Percentiles rank a stretch among this genome's conserved stretches.
These are phyloP conservation scores for Chelonia mydas DNA, from an alignment of 2,797 vertebrate genomes.

Conservation along the genomic window DNA sequence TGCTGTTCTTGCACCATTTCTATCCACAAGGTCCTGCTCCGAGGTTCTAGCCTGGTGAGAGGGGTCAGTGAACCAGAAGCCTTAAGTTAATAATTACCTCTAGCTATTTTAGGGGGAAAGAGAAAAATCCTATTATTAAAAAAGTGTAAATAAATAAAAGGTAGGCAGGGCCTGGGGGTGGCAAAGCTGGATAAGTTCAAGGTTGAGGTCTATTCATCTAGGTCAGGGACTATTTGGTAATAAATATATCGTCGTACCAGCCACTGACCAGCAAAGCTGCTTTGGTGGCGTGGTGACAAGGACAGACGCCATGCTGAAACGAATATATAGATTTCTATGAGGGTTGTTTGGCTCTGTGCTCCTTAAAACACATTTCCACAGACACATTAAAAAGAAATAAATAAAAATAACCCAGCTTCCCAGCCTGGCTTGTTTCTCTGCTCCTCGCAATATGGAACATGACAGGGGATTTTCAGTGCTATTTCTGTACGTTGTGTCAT, in stretches of 20 bases:
- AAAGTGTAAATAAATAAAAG: background rate
- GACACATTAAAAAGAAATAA: slow-evolving; percentile 57
- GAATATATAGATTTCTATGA: slow-evolving; percentile 32
- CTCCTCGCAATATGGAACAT: slow-evolving; percentile 78
- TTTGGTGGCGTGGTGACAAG: background rate
- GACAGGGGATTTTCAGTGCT: slow-evolving; percentile 80
- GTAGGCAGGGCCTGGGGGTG: background rate
- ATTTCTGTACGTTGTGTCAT: slow-evolving; percentile 78
- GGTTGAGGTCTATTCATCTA: background rate
- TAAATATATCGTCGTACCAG: slow-evolving; percentile 28
- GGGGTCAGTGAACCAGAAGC: accelerated
- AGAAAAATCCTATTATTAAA: background rate
- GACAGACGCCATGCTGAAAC: slow-evolving; percentile 13
- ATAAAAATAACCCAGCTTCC: slow-evolving; percentile 73
- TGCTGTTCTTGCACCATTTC: background rate
- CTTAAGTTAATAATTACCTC: background rate
- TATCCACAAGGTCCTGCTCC: accelerated
- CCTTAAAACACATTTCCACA: slow-evolving; percentile 39
- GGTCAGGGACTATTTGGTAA: background rate
- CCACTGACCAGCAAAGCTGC: slow-evolving; percentile 38
- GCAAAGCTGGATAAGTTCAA: background rate
- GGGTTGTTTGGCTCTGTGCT: slow-evolving; percentile 30
- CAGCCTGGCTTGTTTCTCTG: slow-evolving; percentile 73
- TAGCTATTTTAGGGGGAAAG: background rate
- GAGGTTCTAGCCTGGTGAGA: accelerated